A percentile compares a stretch with the other conserved stretches of the same genome.
Evolutionary conservation across 2,797 vertebrate genomes (phyloP).

Genomic region (Prunella strophiata): DNA sequence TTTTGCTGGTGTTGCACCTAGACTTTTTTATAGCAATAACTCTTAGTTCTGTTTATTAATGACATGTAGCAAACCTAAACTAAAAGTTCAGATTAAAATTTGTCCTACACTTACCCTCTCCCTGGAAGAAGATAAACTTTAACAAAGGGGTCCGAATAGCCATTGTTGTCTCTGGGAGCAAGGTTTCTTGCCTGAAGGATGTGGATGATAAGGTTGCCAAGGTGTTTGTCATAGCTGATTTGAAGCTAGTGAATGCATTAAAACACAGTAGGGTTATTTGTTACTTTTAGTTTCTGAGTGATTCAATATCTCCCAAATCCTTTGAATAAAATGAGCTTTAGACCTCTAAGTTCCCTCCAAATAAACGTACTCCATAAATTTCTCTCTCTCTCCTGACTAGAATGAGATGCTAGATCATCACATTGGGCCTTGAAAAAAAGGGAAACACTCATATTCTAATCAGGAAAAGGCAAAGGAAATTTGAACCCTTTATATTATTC

Average conservation of each 20-base stretch:
- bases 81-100: not conserved
- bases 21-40: not conserved
- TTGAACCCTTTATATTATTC: not conserved
- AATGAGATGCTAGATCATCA: not conserved
- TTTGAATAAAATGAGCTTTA: not conserved
- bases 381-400: not conserved
- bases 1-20: not conserved
- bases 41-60: not conserved
- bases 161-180: slow-evolving; percentile 91
- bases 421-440: not conserved
- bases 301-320: not conserved
- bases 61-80: not conserved
- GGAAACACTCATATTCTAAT: not conserved
- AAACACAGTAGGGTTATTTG: slow-evolving; percentile 17
- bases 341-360: not conserved
- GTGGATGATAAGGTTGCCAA: slow-evolving; percentile 97
- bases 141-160: slow-evolving; percentile 98
- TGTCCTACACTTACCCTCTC: slow-evolving; percentile 88
- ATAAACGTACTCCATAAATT: not conserved
- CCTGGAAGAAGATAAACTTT: slow-evolving; percentile 98
- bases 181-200: slow-evolving; percentile 98
- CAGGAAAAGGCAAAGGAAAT: not conserved
- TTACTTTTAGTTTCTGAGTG: not conserved
- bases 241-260: slow-evolving; percentile 85
- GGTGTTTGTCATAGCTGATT: slow-evolving; percentile 96